Percentiles rank a stretch among this genome's conserved stretches.
Evolutionary conservation across 2,888 invertebrate genomes (phyloP).

Genomic region (Ashinkailepas kermadecensis): DNA sequence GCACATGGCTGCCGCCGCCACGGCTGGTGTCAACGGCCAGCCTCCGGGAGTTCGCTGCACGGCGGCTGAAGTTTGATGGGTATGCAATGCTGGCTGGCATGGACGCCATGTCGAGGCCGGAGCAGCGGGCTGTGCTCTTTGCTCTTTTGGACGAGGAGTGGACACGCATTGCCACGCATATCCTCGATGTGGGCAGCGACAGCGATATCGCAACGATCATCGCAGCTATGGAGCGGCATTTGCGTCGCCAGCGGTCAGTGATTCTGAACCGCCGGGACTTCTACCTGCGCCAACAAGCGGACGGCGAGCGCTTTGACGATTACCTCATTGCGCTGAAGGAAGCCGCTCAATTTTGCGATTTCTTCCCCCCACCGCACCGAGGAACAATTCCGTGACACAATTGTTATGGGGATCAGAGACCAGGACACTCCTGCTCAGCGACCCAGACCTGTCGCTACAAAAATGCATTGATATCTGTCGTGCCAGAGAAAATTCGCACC

Average conservation of each 20-base stretch:
- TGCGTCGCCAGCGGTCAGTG: background rate
- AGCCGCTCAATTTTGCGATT: background rate
- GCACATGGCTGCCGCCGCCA: too few species aligned
- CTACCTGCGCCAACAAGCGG: background rate
- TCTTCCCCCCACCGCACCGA: background rate
- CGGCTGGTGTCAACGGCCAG: too few species aligned
- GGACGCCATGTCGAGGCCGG: too few species aligned
- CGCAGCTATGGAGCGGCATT: background rate
- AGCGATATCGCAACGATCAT: too few species aligned
- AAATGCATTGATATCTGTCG: background rate
- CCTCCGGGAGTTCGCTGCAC: too few species aligned
- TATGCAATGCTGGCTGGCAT: too few species aligned
- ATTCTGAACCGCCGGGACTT: background rate
- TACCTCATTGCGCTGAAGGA: background rate
- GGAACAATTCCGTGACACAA: background rate
- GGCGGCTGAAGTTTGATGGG: too few species aligned
- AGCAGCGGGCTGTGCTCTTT: too few species aligned
- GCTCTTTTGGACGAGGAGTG: too few species aligned
- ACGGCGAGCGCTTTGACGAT: background rate
- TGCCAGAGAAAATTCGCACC: too few species aligned
- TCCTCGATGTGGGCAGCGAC: too few species aligned
- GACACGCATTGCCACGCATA: too few species aligned
- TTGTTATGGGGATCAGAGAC: background rate
- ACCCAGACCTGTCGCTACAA: background rate
- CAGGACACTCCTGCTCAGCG: background rate